Percentiles rank a stretch among this genome's conserved stretches.
Evolutionary conservation across 2,113 vertebrate genomes (phyloP).

Genomic region (Caracal caracal): DNA sequence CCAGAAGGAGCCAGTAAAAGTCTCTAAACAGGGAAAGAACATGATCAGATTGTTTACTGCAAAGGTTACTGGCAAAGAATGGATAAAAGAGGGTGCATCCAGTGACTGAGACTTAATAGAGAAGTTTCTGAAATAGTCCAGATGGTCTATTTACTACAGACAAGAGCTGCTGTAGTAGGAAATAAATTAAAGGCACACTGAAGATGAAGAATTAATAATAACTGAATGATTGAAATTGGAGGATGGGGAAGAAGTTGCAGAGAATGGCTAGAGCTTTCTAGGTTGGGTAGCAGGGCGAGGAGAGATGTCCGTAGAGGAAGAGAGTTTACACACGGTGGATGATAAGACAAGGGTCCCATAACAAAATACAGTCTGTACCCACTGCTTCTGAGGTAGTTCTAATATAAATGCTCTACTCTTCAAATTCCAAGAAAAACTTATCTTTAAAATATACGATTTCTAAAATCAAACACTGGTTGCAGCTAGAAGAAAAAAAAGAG

Average conservation of each 20-base stretch:
- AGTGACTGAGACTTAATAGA: background rate
- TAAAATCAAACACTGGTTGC: background rate
- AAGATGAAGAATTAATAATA: background rate
- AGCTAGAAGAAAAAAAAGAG: background rate
- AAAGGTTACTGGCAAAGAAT: background rate
- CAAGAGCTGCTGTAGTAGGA: background rate
- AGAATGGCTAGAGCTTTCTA: background rate
- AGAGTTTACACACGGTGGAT: background rate
- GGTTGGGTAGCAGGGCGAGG: background rate
- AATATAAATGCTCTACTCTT: background rate
- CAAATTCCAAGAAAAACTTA: background rate
- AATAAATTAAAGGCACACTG: background rate
- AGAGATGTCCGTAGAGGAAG: background rate
- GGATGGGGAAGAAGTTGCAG: background rate
- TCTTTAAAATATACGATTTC: conserved; percentile 27
- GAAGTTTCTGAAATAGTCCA: background rate
- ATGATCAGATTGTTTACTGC: background rate
- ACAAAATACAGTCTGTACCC: background rate
- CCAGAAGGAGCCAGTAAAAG: background rate
- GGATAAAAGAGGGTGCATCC: background rate
- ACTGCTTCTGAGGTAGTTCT: background rate
- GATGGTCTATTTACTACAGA: background rate
- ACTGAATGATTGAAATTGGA: background rate
- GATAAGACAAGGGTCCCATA: background rate
- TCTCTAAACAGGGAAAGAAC: background rate